phyloP scores from a whole-genome alignment of 1,140 invertebrate species.

The Drosophila miranda region DNA sequence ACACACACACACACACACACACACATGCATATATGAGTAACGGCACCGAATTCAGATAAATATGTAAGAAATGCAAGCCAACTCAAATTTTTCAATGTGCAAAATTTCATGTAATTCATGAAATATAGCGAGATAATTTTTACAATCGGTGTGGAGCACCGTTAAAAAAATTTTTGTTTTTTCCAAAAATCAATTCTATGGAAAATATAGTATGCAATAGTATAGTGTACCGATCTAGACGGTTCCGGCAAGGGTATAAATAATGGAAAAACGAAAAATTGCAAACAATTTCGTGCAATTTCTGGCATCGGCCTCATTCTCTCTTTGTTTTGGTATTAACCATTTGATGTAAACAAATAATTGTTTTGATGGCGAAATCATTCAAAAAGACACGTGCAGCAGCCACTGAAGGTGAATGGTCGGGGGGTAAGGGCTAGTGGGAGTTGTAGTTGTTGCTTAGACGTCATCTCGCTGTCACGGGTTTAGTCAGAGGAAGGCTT shows the following conservation, averaged over 20 bases:
- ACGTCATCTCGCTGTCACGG: slow-evolving; percentile 37
- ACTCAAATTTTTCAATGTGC: too few species aligned
- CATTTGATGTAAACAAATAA: slow-evolving; percentile 28
- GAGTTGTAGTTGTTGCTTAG: slow-evolving; percentile 23
- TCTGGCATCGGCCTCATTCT: slow-evolving; percentile 7
- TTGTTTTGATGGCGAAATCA: slow-evolving; percentile 29
- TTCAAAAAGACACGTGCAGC: slow-evolving; percentile 43
- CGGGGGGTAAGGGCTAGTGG: slow-evolving; percentile 2
- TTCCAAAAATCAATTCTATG: too few species aligned
- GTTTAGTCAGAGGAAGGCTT: slow-evolving; percentile 9
- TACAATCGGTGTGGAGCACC: too few species aligned
- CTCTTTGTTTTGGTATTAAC: slow-evolving; percentile 31
- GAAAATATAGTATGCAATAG: too few species aligned
- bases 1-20: background rate
- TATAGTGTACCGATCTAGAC: too few species aligned
- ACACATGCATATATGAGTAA: slow-evolving; percentile 13
- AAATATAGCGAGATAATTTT: too few species aligned
- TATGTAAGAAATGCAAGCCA: slow-evolving; percentile 29
- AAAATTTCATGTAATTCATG: too few species aligned
- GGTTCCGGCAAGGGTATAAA: too few species aligned
- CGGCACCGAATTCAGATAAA: slow-evolving; percentile 37
- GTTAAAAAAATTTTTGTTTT: too few species aligned
- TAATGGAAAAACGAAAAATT: background rate
- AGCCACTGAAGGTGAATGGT: background rate
- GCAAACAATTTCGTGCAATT: slow-evolving; percentile 24